Evolutionary conservation across 1,140 invertebrate genomes (phyloP), one percentile per base, ranked within the genome.

Genomic region (Drosophila pseudoobscura): DNA sequence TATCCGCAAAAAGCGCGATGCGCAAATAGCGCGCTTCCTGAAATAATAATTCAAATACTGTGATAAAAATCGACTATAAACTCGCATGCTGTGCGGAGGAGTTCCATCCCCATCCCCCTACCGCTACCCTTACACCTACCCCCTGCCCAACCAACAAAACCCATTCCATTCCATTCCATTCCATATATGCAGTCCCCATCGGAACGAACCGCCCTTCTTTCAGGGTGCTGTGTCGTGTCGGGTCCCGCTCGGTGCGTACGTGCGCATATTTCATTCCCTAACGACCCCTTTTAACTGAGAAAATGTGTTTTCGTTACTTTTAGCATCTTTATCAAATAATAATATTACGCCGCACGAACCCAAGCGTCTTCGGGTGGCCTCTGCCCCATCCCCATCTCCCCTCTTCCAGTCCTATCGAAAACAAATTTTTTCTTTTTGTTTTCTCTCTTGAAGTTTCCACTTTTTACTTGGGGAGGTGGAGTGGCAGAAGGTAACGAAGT

Each of bases 241-340:
- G 35, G 43, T 35, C 63, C 63, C 62, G 74, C 55, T 76, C 69
- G 63, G 85, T 90, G 88, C 80, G 83, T 90, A 90, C 88, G 88
- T 90, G 88, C 88, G 83, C 88, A 90, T 90, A 90, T 90, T 90
- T 90, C 83, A 90, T 90, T 88, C 83, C 80, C 88, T 90, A 90
- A 90, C 88, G 88, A 90, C 88, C 88, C 88, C 88, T 90, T 90
- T 90, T 90, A 90, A 90, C 88, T 88, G 83, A 90, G 78, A 90
- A 90, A 90, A 90, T 90, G 88, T 90, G 88, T 90, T 90, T 90
- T 90, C 88, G 88, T 90, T 90, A 90, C 88, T 90, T 90, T 90
- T 90, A 90, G 88, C 88, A 90, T 90, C 88, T 90, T 90, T 90
- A 90, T 90, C 88, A 90, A 90, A 90, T 90, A 90, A 90, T 90